Conservation (phyloP, 1,140 invertebrate genomes). For the Calephelis nemesis region DNA sequence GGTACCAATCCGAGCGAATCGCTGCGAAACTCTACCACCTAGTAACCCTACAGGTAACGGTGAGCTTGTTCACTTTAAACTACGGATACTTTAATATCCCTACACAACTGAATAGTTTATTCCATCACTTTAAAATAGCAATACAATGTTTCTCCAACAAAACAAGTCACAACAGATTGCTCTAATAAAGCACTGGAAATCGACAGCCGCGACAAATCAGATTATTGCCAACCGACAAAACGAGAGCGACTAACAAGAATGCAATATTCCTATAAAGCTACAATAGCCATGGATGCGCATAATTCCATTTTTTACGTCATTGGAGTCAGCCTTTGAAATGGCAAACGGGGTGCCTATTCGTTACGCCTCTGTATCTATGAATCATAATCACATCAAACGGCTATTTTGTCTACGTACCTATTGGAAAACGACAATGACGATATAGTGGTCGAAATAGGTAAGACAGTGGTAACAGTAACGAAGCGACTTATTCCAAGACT, state of each 20-base stretch:
- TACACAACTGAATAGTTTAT: too few species aligned
- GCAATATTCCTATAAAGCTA: constrained; percentile 54
- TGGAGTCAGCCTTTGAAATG: constrained; percentile 38
- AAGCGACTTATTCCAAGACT: too few species aligned
- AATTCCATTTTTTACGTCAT: constrained; percentile 67
- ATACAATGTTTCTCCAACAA: neutral
- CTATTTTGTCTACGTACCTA: constrained; percentile 46
- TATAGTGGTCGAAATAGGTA: too few species aligned
- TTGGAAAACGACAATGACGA: too few species aligned
- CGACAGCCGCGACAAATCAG: constrained; percentile 1
- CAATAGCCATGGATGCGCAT: constrained; percentile 46
- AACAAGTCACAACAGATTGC: constrained; percentile 3
- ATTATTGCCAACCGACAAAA: constrained; percentile 2
- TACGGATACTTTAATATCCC: too few species aligned
- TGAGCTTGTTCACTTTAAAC: too few species aligned
- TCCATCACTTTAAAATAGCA: neutral
- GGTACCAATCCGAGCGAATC: too few species aligned
- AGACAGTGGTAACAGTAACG: too few species aligned
- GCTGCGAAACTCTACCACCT: too few species aligned
- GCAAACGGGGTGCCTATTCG: constrained; percentile 43
- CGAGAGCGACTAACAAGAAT: constrained; percentile 46
- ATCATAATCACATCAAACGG: constrained; percentile 43
- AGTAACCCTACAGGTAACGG: too few species aligned
- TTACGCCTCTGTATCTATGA: constrained; percentile 41
- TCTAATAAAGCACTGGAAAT: constrained; percentile 8